These are phyloP conservation scores for Tretioscincus oriximinensis DNA, from an alignment of 2,113 vertebrate species.

Conservation along the genomic window DNA sequence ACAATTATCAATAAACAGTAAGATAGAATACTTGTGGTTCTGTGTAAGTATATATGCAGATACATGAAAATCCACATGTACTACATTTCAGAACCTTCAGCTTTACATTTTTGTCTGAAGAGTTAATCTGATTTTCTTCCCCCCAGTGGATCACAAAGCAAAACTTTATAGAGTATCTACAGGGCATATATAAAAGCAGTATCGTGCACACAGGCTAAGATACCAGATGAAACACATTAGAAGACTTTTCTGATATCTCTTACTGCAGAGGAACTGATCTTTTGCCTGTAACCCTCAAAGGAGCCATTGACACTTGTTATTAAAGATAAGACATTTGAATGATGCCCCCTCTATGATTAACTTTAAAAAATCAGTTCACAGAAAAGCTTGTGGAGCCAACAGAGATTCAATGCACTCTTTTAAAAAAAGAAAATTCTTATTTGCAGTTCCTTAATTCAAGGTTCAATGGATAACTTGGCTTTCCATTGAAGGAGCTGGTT, in stretches of 20 bases:
- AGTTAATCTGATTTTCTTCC: not conserved
- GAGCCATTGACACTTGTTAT: not conserved
- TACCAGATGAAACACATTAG: slow-evolving; percentile 11
- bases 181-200: not conserved
- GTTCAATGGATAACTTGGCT: slow-evolving; percentile 10
- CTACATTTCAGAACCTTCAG: not conserved
- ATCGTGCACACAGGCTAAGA: not conserved
- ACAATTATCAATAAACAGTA: not conserved
- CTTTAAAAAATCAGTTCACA: slow-evolving; percentile 12
- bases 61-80: not conserved
- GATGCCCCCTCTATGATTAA: not conserved
- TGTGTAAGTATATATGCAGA: too few relatives aligned
- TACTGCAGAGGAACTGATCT: rapidly evolving
- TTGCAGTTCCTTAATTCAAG: slow-evolving; percentile 12
- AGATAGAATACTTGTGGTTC: not conserved
- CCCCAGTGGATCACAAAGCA: not conserved
- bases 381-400: slow-evolving; percentile 15
- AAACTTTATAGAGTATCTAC: slow-evolving; percentile 5
- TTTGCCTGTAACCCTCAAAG: not conserved
- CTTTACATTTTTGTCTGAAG: slow-evolving; percentile 8
- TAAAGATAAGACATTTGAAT: slow-evolving; percentile 30
- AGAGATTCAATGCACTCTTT: not conserved
- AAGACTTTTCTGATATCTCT: slow-evolving; percentile 6
- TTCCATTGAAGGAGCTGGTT: slow-evolving; percentile 33
- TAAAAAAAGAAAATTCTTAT: slow-evolving; percentile 12